A percentile compares a stretch with the other conserved stretches of the same genome.
Evolutionary conservation across 2,888 invertebrate species (phyloP).

Genomic region (Nomada lathburiana): DNA sequence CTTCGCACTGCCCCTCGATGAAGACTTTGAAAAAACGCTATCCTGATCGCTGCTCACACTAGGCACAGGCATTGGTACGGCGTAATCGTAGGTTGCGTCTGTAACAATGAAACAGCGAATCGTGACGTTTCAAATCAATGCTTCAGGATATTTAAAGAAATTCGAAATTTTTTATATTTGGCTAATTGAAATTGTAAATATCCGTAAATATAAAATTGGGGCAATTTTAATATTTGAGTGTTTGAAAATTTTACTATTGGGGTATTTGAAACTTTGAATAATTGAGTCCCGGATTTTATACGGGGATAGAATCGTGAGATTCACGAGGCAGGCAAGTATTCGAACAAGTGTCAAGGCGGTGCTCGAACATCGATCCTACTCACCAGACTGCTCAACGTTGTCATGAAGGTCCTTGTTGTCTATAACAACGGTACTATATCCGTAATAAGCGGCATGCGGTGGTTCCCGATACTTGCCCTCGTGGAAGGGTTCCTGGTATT

Average conservation of each 20-base stretch:
- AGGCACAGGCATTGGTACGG: constrained; percentile 83
- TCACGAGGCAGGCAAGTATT: not conserved
- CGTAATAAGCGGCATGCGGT: constrained; percentile 83
- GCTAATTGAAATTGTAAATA: not conserved
- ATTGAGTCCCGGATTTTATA: too few relatives aligned
- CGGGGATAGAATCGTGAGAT: not conserved
- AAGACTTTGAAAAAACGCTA: constrained; percentile 83
- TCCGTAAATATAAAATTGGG: not conserved
- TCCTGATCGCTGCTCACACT: constrained; percentile 83
- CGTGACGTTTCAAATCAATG: not conserved
- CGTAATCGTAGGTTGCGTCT: constrained; percentile 84
- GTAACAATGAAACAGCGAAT: constrained; percentile 39
- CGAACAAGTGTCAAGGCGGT: constrained; percentile 1
- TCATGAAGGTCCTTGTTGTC: constrained; percentile 84
- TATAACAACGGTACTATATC: constrained; percentile 84
- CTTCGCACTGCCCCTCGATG: constrained; percentile 83
- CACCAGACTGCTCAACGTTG: constrained; percentile 83
- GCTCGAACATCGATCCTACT: constrained; percentile 56
- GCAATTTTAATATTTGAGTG: not conserved
- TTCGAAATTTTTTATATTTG: not conserved
- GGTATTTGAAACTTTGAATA: too few relatives aligned
- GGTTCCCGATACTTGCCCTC: constrained; percentile 83
- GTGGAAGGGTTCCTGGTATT: constrained; percentile 84
- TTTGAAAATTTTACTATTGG: not conserved
- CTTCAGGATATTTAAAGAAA: not conserved